Evolutionary conservation across 2,797 vertebrate genomes (phyloP), one percentile per base, ranked within the genome.

Genomic region (Sebastes wilsoni): DNA sequence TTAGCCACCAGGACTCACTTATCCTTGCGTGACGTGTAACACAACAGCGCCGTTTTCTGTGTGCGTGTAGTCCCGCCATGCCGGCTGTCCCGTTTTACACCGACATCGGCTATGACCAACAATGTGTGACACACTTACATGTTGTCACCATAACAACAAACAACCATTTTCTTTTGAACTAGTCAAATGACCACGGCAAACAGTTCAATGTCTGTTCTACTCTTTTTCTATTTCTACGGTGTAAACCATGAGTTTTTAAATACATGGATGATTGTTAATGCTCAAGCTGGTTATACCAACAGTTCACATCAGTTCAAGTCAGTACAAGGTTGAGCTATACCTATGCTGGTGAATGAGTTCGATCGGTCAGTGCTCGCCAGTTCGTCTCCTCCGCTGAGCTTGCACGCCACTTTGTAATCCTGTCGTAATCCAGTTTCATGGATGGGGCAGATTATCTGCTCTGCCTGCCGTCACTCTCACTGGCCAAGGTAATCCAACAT

Each of bases 391-490:
- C 38, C 32, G n/a, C 61, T 73, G 79, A 86, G 85, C 70, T 77
- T 80, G 87, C 87, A 82, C 20, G 74, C 81, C 68, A 22, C 72
- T 75, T 67, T 87, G 74, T 94, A 94, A 95, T 94, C 94, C 89
- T 20, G 71, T 72, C 13, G 27, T 94, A 95, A 95, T 95, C 94
- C 90, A 74, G 80, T 92, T 88, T 90, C 78, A 86, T 61, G 84
- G 87, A 79, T 65, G 84, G 64, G 72, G 77, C 70, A 76, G 94
- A 95, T 94, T 89, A 95, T 92, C 74, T 83, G 75, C 60, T 88
- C 82, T 70, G 74, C 72, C 81, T 84, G 81, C 84, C 67, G 67
- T 88, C 83, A 68, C 86, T 86, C 82, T 90, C 75, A 60, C 83
- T 84, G 79, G 55, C 71, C 56, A 67, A 85, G 65, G 70, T 91